Evolutionary conservation across 2,888 invertebrate genomes (phyloP).

Genomic region (Halictus quadricinctus): DNA sequence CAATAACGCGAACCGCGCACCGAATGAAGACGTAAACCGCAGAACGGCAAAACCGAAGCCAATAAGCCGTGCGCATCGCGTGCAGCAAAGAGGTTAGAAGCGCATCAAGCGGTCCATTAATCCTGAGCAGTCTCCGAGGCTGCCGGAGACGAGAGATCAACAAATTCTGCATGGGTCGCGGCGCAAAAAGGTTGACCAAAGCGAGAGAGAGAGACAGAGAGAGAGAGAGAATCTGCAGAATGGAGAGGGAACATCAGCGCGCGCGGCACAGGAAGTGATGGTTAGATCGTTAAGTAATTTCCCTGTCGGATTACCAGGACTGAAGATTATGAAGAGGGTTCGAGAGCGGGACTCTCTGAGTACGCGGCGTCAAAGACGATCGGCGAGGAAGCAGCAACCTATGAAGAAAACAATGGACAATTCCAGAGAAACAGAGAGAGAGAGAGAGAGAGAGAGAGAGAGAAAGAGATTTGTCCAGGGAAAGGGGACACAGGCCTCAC

Average conservation of each 20-base stretch:
- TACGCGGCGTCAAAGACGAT: slow-evolving; percentile 1
- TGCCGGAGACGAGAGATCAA: slow-evolving; percentile 7
- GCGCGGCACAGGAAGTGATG: slow-evolving; percentile 42
- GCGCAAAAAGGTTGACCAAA: slow-evolving; percentile 21
- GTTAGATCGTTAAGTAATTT: slow-evolving; percentile 66
- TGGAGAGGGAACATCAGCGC: slow-evolving; percentile 20
- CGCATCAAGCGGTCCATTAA: slow-evolving; percentile 17
- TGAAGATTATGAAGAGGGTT: slow-evolving; percentile 50
- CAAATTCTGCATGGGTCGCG: slow-evolving; percentile 11
- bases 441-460: not conserved
- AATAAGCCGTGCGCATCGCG: not conserved
- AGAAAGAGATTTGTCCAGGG: not conserved
- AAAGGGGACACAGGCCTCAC: not conserved
- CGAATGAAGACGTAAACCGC: slow-evolving; percentile 27
- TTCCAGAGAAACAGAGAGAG: slow-evolving; percentile 19
- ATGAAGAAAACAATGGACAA: slow-evolving; percentile 34
- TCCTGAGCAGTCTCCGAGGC: not conserved
- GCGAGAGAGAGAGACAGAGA: not conserved
- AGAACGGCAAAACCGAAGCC: not conserved
- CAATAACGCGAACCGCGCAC: not conserved
- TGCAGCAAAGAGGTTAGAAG: not conserved
- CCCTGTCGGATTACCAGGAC: slow-evolving; percentile 55
- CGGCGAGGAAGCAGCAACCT: slow-evolving; percentile 22
- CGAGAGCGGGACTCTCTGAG: slow-evolving; percentile 10
- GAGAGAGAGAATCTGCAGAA: slow-evolving; percentile 24